Evolutionary conservation across 2,113 vertebrate genomes (phyloP).

Genomic region (Phoenicopterus ruber): DNA sequence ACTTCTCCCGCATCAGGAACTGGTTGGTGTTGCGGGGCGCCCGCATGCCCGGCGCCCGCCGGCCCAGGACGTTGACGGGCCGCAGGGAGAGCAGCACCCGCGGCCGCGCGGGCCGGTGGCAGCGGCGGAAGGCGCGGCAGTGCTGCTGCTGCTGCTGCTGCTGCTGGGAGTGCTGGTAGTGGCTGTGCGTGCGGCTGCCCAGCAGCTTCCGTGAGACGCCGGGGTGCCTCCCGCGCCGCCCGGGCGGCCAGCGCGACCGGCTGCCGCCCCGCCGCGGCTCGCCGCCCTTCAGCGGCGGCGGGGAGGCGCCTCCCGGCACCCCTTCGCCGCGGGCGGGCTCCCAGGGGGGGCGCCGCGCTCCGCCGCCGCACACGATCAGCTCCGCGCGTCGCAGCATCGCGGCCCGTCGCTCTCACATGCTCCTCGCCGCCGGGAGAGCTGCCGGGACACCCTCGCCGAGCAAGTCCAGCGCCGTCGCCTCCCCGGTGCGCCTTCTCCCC

Average conservation of each 20-base stretch:
- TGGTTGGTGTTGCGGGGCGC: slow-evolving; percentile 89
- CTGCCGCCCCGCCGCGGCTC: not conserved
- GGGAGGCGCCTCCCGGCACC: not conserved
- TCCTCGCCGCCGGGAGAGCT: slow-evolving; percentile 25
- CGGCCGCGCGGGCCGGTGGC: slow-evolving; percentile 16
- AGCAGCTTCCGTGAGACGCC: slow-evolving; percentile 6
- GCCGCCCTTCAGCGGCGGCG: not conserved
- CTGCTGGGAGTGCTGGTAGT: not conserved
- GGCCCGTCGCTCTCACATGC: slow-evolving; percentile 62
- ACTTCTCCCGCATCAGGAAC: slow-evolving; percentile 88
- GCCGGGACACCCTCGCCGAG: not conserved
- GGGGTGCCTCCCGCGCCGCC: slow-evolving; percentile 34
- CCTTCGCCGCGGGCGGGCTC: slow-evolving; percentile 16
- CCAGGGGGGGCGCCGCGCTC: slow-evolving; percentile 43
- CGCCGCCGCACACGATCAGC: slow-evolving; percentile 45
- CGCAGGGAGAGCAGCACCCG: slow-evolving; percentile 70
- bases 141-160: slow-evolving; percentile 12
- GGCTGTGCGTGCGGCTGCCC: slow-evolving; percentile 20
- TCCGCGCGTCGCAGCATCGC: slow-evolving; percentile 64
- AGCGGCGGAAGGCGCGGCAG: not conserved
- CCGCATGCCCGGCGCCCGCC: slow-evolving; percentile 80
- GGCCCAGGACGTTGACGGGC: slow-evolving; percentile 81
- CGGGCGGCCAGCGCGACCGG: slow-evolving; percentile 17
- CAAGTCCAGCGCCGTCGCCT: not conserved
- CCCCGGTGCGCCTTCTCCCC: not conserved